Conservation (phyloP, 2,888 invertebrate genomes). For the Polydesmus complanatus region DNA sequence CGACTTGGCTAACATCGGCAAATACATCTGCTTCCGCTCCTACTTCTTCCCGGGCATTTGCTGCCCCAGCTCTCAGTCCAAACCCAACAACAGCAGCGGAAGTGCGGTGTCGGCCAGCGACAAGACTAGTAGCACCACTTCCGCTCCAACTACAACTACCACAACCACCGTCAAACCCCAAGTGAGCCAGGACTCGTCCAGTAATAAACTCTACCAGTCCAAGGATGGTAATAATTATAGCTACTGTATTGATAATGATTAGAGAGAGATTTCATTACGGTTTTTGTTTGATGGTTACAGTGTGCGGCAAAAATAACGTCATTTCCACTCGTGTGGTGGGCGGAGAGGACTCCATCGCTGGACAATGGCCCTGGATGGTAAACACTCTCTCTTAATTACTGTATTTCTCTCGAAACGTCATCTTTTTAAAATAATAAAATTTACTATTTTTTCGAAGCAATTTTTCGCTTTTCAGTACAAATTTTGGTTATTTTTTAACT, state of each 20-base stretch:
- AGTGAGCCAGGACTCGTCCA: background rate
- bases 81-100: background rate
- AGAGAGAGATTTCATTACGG: background rate
- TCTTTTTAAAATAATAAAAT: no score
- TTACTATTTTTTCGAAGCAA: no score
- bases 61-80: slow-evolving; percentile 44
- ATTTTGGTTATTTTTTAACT: no score
- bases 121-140: slow-evolving; percentile 13
- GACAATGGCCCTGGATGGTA: slow-evolving; percentile 91
- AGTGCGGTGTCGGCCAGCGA: background rate
- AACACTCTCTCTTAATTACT: background rate
- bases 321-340: slow-evolving; percentile 68
- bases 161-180: background rate
- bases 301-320: slow-evolving; percentile 50
- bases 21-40: slow-evolving; percentile 80
- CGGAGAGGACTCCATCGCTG: slow-evolving; percentile 63
- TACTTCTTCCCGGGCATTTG: slow-evolving; percentile 85
- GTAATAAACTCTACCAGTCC: background rate
- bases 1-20: slow-evolving; percentile 34
- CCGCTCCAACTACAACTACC: slow-evolving; percentile 7
- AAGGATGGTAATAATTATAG: background rate
- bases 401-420: background rate
- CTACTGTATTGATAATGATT: background rate
- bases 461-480: no score
- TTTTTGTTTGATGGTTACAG: no score